Percentiles rank a stretch among this genome's conserved stretches.
Conservation (phyloP, 2,113 vertebrate species). For the Terrapene triunguis region DNA sequence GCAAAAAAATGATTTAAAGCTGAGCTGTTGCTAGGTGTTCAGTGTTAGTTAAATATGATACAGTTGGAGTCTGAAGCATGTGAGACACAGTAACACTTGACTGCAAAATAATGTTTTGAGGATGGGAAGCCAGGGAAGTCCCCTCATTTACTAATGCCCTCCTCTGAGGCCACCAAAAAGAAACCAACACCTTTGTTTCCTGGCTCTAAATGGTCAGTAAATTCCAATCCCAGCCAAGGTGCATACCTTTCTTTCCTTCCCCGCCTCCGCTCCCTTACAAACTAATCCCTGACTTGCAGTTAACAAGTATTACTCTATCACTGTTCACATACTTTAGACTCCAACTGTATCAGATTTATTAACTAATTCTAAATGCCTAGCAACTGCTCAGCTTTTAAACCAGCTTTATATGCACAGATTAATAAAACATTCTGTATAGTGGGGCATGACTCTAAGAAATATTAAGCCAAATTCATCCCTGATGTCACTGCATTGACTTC, state of each 20-base stretch:
- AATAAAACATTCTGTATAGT: background rate
- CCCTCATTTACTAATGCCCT: background rate
- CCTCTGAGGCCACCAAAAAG: background rate
- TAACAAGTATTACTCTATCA: background rate
- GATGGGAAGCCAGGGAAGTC: background rate
- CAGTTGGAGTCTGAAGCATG: background rate
- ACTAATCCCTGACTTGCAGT: background rate
- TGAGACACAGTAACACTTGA: background rate
- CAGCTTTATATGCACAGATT: background rate
- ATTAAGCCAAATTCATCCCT: background rate
- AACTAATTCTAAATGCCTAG: background rate
- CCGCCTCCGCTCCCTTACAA: background rate
- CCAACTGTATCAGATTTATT: background rate
- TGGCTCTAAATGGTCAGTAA: background rate
- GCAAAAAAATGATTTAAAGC: slow-evolving; percentile 17
- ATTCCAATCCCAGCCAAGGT: background rate
- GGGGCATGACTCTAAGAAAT: background rate
- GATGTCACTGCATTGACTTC: background rate
- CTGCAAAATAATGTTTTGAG: background rate
- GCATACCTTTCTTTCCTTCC: background rate
- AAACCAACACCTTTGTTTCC: background rate
- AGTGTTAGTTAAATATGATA: background rate
- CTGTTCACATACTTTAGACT: background rate
- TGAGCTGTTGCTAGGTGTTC: background rate
- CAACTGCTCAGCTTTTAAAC: background rate